Base-by-base conservation (phyloP, 2,888 invertebrate species). In the Kryphioiulus occultus region DNA sequence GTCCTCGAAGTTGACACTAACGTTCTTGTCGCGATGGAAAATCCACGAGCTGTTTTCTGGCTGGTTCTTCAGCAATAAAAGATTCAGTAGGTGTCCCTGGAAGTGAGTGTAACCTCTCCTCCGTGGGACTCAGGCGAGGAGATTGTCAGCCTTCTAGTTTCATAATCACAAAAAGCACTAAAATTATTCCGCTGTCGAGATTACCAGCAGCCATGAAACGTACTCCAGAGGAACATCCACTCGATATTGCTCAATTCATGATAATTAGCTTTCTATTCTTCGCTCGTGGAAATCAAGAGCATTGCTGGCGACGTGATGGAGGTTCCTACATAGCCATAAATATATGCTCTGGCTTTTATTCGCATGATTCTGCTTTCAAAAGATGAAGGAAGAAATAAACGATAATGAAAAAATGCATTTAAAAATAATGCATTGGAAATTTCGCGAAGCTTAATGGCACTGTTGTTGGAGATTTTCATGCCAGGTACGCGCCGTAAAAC, bases 181-280 rank as follows among this genome's bases (percentile, higher is more conserved):
- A 53, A 53, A 53, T 53, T 53, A 53, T 53, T 53, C 53, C 53
- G 53, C 53, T 53, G 53, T 53, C 53, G 53, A 53, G 53, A 53
- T 53, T 53, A 53, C 17, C 53, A 17, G 19, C 53, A 53, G 53
- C 53, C 53, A 53, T 53, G 53, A 53, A 53, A 53, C 17, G 53
- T 53, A 53, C 53, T 53, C 53, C 53, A 17, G 53, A 53, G 53
- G 53, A 53, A 53, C 53, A 53, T 53, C 53, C 17, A 53, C 53
- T 53, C 53, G 53, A 53, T 53, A 53, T 53, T 53, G 53, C 53
- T 53, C 53, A 53, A 53, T 53, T 53, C 53, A 53, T 53, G 53
- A 53, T 53, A 53, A 53, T 53, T 53, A 53, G 53, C 53, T 53
- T 53, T 53, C 53, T 17, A 53, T 53, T 53, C 53, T 12, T 12